Conservation (phyloP, 1,140 invertebrate genomes). For the Papilio xuthus region DNA sequence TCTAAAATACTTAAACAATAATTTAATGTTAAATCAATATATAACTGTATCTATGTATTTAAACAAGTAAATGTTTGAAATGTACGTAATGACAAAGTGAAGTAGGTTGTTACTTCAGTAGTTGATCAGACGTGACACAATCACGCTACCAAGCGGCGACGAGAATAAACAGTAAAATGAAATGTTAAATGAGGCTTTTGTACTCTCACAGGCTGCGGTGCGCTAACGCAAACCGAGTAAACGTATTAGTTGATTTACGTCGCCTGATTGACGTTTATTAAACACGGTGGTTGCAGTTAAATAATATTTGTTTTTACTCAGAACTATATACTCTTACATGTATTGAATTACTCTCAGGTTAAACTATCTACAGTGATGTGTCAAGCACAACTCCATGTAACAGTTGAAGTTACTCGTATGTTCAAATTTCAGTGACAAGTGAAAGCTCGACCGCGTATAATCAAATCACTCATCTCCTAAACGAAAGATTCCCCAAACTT, state of each 20-base stretch:
- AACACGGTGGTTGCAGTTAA: background rate
- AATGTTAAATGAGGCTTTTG: constrained; percentile 23
- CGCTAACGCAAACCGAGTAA: background rate
- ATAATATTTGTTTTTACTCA: background rate
- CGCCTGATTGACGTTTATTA: background rate
- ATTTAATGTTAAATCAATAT: too few relatives aligned
- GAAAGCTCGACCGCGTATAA: constrained; percentile 17
- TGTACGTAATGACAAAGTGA: background rate
- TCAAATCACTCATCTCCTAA: constrained; percentile 36
- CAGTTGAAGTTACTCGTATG: background rate
- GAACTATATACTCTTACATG: too few relatives aligned
- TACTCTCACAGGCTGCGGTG: background rate
- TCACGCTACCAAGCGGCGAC: background rate
- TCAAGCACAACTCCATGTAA: background rate
- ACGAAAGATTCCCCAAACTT: constrained; percentile 45
- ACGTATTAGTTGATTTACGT: background rate
- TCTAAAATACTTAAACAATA: too few relatives aligned
- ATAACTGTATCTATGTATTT: too few relatives aligned
- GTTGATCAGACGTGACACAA: background rate
- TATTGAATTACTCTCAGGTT: too few relatives aligned
- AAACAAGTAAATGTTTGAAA: background rate
- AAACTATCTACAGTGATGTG: too few relatives aligned
- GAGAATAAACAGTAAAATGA: background rate
- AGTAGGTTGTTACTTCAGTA: background rate
- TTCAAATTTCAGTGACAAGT: background rate